A percentile compares a stretch with the other conserved stretches of the same genome.
phyloP scores from a whole-genome alignment of 2,888 invertebrate genomes.

The Lochmaea capreae region DNA sequence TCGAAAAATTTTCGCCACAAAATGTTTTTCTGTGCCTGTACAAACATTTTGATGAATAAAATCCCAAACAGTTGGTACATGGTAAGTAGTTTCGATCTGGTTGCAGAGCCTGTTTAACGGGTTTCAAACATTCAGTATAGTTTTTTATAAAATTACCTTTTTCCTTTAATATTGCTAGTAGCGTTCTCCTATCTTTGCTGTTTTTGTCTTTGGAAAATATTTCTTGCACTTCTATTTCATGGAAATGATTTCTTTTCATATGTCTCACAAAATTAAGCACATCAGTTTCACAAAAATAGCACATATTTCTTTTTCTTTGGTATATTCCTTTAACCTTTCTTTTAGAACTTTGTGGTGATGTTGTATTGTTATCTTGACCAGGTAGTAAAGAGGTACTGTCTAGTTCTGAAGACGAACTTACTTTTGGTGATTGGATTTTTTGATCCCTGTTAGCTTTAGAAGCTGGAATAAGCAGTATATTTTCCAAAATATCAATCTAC shows the following conservation, averaged over 20 bases:
- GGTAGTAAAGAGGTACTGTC: too few species aligned
- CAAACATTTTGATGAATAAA: conserved; percentile 46
- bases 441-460: too few species aligned
- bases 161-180: conserved; percentile 33
- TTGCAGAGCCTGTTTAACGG: conserved; percentile 26
- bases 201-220: conserved; percentile 17
- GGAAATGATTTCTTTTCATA: conserved; percentile 27
- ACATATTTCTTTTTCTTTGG: conserved; percentile 18
- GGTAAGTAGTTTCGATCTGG: not conserved
- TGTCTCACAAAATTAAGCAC: conserved; percentile 34
- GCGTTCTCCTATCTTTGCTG: conserved; percentile 11
- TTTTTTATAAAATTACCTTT: conserved; percentile 45
- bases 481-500: too few species aligned
- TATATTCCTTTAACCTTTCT: not conserved
- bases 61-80: conserved; percentile 46
- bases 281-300: conserved; percentile 30
- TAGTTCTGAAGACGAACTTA: too few species aligned
- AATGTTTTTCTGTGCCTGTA: conserved; percentile 48
- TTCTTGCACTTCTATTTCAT: conserved; percentile 32
- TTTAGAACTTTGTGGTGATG: not conserved
- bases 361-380: too few species aligned
- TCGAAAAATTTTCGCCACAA: conserved; percentile 19
- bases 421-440: too few species aligned
- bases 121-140: conserved; percentile 32
- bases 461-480: too few species aligned